Base-by-base conservation (phyloP, 2,797 vertebrate species). In the Florisuga fusca region DNA sequence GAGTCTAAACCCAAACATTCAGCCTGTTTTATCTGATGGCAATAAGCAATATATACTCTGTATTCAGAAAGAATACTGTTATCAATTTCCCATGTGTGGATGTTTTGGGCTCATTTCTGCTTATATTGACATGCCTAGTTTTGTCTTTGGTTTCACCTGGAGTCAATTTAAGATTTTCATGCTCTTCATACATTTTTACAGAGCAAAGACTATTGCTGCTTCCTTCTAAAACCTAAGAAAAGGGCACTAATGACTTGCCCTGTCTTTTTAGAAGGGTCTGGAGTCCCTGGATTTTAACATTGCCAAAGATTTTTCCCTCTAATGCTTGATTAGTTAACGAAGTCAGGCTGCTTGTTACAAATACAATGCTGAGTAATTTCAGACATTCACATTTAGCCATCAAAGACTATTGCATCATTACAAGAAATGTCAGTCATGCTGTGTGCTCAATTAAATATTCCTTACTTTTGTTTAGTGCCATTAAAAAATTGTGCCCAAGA, bases 401-500 rank as follows among this genome's bases (percentile, higher is more conserved):
- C 25, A 38, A 94, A 89, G 29, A 18, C 61, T 69, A 83, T 46
- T 84, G 31, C 46, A 87, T 46, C 23, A 0, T 69, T 69, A 71
- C 7, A 8, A 80, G 76, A 93, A 96, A 91, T 74, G 76, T 78
- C 59, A 69, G 43, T 54, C 27, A 2, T 88, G 62, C 63, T 90
- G n/a, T 31, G 43, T 93, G 57, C 8, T 27, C 80, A 64, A 66
- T 87, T 84, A 96, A 48, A 46, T 66, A 48, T 38, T 79, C 45
- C 48, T 93, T 64, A n/a, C 61, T 95, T 87, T 84, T 75, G 20
- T 92, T 87, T 81, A 86, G 58, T 81, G 64, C 43, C 41, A 64
- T 51, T 80, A 81, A 89, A 90, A 93, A 73, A 16, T 21, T 58
- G 38, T 31, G 23, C 15, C 87, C 26, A 90, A 79, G 46, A 87